A percentile compares a stretch with the other conserved stretches of the same genome.
phyloP scores from a whole-genome alignment of 2,113 vertebrate species.

The Emydocephalus ijimae region DNA sequence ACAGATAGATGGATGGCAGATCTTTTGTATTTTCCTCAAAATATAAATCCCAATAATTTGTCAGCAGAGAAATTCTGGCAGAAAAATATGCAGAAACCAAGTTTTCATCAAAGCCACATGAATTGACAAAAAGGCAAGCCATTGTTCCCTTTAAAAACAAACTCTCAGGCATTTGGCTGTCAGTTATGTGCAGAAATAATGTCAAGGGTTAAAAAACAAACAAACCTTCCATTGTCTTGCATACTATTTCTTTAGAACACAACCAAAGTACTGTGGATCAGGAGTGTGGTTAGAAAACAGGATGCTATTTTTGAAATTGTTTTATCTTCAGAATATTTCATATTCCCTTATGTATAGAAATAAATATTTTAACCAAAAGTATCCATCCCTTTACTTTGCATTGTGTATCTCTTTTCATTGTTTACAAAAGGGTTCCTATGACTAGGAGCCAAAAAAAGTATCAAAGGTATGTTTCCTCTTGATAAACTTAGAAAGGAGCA shows the following conservation, averaged over 20 bases:
- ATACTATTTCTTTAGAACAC: neutral
- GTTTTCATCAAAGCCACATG: neutral
- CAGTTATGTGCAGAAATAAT: neutral
- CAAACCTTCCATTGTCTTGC: neutral
- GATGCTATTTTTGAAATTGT: conserved; percentile 33
- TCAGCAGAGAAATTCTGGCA: neutral
- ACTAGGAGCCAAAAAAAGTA: neutral
- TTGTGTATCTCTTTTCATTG: neutral
- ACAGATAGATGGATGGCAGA: neutral
- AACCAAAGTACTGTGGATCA: neutral
- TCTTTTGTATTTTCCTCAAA: neutral
- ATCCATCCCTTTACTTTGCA: neutral
- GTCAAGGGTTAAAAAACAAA: neutral
- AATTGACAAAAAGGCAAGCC: neutral
- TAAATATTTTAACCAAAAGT: neutral
- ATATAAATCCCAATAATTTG: neutral
- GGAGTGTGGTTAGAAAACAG: conserved; percentile 15
- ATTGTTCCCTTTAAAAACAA: neutral
- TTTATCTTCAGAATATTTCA: conserved; percentile 32
- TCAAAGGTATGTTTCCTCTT: neutral
- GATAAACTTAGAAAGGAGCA: neutral
- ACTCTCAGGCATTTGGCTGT: neutral
- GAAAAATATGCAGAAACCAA: neutral
- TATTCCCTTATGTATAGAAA: conserved; percentile 20
- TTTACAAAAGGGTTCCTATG: neutral